Evolutionary conservation across 2,113 vertebrate species (phyloP), one percentile per base, ranked within the genome.

Genomic region (Ceyx melanurus): DNA sequence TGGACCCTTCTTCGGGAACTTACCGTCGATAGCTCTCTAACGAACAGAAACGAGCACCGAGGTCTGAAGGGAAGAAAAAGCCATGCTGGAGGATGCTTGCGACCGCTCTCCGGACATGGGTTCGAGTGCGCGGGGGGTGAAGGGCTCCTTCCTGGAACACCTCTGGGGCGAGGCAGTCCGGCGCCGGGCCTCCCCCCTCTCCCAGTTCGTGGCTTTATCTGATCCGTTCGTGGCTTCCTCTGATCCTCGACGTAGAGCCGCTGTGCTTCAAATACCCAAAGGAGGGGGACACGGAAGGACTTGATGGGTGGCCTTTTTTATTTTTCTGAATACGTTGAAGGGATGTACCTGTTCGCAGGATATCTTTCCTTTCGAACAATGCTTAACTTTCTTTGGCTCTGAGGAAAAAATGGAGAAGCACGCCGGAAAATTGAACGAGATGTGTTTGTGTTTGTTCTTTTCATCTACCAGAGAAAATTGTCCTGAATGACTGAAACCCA

Each of bases 401-500:
- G 29, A 90, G 77, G 73, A 89, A 60, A 86, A 83, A 89, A 66
- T 74, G 96, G 93, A 18, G 28, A 90, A 94, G 50, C 68, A 51
- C 3, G 6, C n/a, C 12, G 31, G 74, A 89, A 89, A 86, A 90
- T 35, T 70, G 76, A 86, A 51, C 29, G 91, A 90, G 73, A 87
- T 15, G 86, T 91, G 42, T 79, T 91, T 94, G 82, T 84, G 91
- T 81, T 87, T 82, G 71, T 70, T 76, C 88, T 82, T 86, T 95
- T 89, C 33, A 72, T 83, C 50, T 93, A 53, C 48, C 73, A 74
- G 88, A 65, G 92, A 95, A 95, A 92, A 79, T 67, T 95, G 81
- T 90, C 94, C 70, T 18, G 57, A 92, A 82, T 56, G 81, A 94
- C 70, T 82, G 94, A 94, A 96, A 80, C 68, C 70, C 40, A 65